Evolutionary conservation across 2,888 invertebrate species (phyloP).

Genomic region (Danaus chrysippus): DNA sequence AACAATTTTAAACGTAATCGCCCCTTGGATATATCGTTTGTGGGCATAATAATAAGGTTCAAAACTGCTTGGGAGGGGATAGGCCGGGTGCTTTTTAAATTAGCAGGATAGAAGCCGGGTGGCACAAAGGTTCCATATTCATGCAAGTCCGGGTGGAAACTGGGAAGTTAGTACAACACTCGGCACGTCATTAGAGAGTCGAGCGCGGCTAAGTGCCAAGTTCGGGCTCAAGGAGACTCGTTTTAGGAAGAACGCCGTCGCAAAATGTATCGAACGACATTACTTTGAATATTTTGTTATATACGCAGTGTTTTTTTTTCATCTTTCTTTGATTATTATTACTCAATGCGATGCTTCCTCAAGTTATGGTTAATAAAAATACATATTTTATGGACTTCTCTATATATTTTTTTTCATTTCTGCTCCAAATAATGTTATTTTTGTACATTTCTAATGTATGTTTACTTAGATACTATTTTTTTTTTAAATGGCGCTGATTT

Average conservation of each 20-base stretch:
- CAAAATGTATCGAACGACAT: constrained; percentile 4
- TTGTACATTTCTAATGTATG: no score
- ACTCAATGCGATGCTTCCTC: not conserved
- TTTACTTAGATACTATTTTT: no score
- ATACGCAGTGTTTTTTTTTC: not conserved
- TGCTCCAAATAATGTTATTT: no score
- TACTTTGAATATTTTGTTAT: constrained; percentile 2
- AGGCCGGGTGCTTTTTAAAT: constrained; percentile 17
- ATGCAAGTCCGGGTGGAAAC: constrained; percentile 53
- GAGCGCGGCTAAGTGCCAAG: constrained; percentile 54
- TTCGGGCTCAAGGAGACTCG: constrained; percentile 35
- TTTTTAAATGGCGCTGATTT: no score
- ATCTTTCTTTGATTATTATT: not conserved
- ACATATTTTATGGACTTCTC: no score
- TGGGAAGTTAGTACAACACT: constrained; percentile 60
- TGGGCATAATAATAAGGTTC: constrained; percentile 22
- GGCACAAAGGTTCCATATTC: constrained; percentile 56
- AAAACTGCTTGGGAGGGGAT: constrained; percentile 13
- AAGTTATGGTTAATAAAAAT: no score
- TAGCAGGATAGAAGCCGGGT: constrained; percentile 35
- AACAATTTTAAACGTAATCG: constrained; percentile 21
- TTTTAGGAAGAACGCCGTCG: constrained; percentile 21
- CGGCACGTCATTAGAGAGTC: constrained; percentile 51
- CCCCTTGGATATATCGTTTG: constrained; percentile 3
- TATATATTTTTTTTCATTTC: no score